These are phyloP conservation scores for Ariolimax columbianus DNA, from an alignment of 2,888 invertebrate species.

Conservation along the genomic window DNA sequence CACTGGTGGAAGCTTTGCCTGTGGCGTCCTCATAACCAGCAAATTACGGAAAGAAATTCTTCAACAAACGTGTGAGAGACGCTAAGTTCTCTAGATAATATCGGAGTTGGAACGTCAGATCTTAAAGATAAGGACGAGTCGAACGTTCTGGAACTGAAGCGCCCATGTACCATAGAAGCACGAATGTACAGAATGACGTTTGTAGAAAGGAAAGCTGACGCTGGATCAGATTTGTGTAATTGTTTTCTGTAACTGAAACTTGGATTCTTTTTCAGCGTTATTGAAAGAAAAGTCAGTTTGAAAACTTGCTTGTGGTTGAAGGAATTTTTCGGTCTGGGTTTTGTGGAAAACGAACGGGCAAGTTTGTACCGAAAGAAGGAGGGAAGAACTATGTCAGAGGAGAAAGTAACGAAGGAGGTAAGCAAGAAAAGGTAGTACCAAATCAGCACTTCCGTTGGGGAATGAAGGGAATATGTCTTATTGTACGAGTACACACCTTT, in stretches of 20 bases:
- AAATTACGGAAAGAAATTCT: constrained; percentile 14
- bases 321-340: background rate
- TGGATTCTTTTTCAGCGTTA: background rate
- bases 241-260: constrained; percentile 15
- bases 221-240: background rate
- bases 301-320: background rate
- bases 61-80: constrained; percentile 3
- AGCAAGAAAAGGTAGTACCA: no score
- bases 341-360: no score
- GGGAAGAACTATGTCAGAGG: background rate
- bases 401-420: no score
- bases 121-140: background rate
- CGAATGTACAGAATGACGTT: background rate
- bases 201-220: background rate
- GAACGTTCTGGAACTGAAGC: background rate
- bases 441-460: no score
- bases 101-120: background rate
- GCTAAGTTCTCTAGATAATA: constrained; percentile 1
- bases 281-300: background rate
- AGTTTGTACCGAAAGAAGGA: background rate
- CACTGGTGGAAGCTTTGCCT: no score
- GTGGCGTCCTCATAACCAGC: no score
- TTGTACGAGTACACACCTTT: no score
- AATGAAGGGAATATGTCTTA: no score
- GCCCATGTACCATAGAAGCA: background rate